Evolutionary conservation across 2,888 invertebrate species (phyloP).

Genomic region (Oeneis ivallda): DNA sequence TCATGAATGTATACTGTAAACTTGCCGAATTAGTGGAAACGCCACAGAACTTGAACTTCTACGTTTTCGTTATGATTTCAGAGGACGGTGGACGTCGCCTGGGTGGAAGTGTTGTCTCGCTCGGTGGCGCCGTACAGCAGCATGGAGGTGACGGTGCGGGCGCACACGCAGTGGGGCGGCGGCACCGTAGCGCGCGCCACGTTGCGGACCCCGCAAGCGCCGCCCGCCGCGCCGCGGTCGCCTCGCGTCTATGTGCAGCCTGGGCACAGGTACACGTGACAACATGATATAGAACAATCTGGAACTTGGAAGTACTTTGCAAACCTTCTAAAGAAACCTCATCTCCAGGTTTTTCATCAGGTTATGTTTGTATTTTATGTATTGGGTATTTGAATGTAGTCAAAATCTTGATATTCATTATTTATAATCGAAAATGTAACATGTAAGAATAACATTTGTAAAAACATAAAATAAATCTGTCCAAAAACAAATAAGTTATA

Average conservation of each 20-base stretch:
- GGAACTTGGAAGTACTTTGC: not conserved
- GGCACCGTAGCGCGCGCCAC: constrained; percentile 83
- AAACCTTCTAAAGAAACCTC: too few species aligned
- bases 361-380: too few species aligned
- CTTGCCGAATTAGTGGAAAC: too few species aligned
- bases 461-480: too few species aligned
- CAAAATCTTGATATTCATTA: too few species aligned
- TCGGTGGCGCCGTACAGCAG: constrained; percentile 84
- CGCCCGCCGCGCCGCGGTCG: constrained; percentile 87
- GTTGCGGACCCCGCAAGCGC: constrained; percentile 90
- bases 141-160: constrained; percentile 87
- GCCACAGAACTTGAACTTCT: not conserved
- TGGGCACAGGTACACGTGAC: constrained; percentile 39
- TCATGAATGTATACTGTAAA: too few species aligned
- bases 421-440: too few species aligned
- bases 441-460: too few species aligned
- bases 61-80: constrained; percentile 40
- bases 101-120: constrained; percentile 69
- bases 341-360: too few species aligned
- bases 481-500: too few species aligned
- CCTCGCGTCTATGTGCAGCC: constrained; percentile 86
- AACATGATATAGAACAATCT: not conserved
- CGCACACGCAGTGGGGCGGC: constrained; percentile 93
- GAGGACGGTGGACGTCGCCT: constrained; percentile 78
- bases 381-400: too few species aligned